Evolutionary conservation across 23 tunicate species (phyloP).

Genomic region (Phallusia fumigata): DNA sequence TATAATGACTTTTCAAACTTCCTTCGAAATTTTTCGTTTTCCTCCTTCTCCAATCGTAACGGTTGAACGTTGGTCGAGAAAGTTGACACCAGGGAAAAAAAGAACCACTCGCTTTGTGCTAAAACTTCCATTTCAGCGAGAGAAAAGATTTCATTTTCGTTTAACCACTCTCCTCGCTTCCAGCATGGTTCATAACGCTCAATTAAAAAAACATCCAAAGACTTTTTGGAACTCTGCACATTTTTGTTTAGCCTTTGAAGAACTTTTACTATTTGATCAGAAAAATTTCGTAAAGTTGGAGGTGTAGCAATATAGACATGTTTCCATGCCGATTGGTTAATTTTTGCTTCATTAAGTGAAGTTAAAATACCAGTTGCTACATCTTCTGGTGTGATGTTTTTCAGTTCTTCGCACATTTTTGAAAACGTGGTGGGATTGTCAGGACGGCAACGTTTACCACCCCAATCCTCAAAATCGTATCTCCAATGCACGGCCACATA

Average conservation of each 20-base stretch:
- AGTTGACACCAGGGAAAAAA: constrained; percentile 28
- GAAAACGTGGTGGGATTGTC: background rate
- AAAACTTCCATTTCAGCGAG: constrained; percentile 47
- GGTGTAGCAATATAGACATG: constrained; percentile 38
- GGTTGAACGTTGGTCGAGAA: constrained; percentile 40
- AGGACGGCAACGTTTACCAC: background rate
- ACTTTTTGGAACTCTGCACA: background rate
- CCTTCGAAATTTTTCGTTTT: background rate
- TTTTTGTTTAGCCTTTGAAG: background rate
- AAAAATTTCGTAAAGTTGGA: constrained; percentile 14
- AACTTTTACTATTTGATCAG: background rate
- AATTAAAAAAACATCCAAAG: constrained; percentile 1
- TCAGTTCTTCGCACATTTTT: background rate
- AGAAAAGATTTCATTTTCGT: constrained; percentile 23
- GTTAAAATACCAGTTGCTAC: constrained; percentile 17
- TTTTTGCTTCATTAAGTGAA: background rate
- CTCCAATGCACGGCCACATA: constrained; percentile 47
- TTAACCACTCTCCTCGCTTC: constrained; percentile 22
- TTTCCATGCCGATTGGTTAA: background rate
- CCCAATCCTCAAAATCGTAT: constrained; percentile 31
- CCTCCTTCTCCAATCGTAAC: background rate
- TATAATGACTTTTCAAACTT: constrained; percentile 3
- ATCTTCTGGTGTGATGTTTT: background rate
- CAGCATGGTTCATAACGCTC: constrained; percentile 28
- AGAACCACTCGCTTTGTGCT: constrained; percentile 30